Evolutionary conservation across 2,113 vertebrate species (phyloP), one percentile per base, ranked within the genome.

Genomic region (Symphodus melops): DNA sequence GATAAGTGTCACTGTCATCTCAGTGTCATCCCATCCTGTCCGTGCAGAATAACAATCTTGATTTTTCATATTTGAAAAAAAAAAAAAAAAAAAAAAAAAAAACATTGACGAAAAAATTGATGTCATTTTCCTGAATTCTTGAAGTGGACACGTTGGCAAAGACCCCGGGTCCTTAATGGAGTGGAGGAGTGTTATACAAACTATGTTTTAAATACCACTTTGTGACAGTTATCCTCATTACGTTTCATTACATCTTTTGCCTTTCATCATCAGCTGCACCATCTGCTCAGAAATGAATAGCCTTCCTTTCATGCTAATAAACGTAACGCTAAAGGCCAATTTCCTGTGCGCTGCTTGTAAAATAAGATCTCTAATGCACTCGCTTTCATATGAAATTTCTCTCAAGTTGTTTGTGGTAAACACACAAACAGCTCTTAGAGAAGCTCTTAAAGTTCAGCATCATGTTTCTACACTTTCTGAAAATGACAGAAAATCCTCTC

Each of bases 101-200:
- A 9, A 16, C 61, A 62, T 79, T 80, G 72, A 54, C 39, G 14
- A 23, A 63, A 58, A 74, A 77, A 33, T 37, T 8, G 44, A 63
- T 28, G 64, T 68, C 13, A 39, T 10, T 16, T 70, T 77, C 13
- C 20, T 72, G 19, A 25, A 60, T 41, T 77, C 53, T 25, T 59
- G 14, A 28, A 76, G 20, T 8, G 16, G 3, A 65, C 44, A 66
- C 63, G 69, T 74, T 78, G 76, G 3, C 44, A 39, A 36, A 64
- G 78, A 88, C 53, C 66, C 20, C 4, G 55, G 83, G 72, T 85
- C 77, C 4, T 69, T 90, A 85, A 89, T 85, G 39, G 79, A 73
- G 52, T 33, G 14, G 58, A 57, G 46, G 13, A 42, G 41, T 12
- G 46, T 23, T 56, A 75, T 59, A 68, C 17, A 58, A 72, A 60